These are phyloP conservation scores for Peromyscus aztecus DNA, from an alignment of 2,797 vertebrate genomes.

Conservation along the genomic window DNA sequence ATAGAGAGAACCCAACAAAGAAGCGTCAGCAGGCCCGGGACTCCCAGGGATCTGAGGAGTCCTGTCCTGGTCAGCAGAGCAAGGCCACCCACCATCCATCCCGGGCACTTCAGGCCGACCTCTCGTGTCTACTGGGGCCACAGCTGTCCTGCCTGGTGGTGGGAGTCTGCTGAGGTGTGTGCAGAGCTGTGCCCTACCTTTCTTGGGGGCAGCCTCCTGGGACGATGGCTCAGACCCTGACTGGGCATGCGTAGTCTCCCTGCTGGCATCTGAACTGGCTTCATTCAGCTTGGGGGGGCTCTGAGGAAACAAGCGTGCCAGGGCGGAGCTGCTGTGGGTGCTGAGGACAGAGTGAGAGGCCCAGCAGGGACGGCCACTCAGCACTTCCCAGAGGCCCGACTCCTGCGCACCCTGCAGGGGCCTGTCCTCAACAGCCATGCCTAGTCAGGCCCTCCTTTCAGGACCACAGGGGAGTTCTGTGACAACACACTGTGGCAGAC, in stretches of 20 bases:
- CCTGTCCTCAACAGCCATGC: neutral
- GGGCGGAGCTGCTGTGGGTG: conserved; percentile 2
- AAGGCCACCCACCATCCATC: neutral
- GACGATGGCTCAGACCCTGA: conserved; percentile 93
- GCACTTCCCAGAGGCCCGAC: neutral
- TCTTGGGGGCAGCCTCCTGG: conserved; percentile 96
- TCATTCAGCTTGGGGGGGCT: conserved; percentile 95
- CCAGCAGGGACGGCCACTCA: neutral
- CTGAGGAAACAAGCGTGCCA: conserved; percentile 85
- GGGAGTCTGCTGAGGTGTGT: neutral
- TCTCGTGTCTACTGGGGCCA: neutral
- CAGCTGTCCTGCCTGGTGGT: neutral
- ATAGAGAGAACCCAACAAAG: neutral
- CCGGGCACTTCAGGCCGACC: neutral
- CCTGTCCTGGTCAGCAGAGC: neutral
- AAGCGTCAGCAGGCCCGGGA: neutral
- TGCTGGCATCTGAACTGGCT: conserved; percentile 91
- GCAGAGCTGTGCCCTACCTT: conserved; percentile 88
- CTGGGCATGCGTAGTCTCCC: conserved; percentile 90
- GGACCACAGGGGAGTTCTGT: neutral
- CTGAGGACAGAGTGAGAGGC: conserved; percentile 32
- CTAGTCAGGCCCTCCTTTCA: neutral
- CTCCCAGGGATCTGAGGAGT: neutral
- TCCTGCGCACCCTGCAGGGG: neutral
- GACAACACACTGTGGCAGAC: neutral